Percentiles rank a stretch among this genome's conserved stretches.
Conservation (phyloP, 2,113 vertebrate genomes). For the Motacilla alba region DNA sequence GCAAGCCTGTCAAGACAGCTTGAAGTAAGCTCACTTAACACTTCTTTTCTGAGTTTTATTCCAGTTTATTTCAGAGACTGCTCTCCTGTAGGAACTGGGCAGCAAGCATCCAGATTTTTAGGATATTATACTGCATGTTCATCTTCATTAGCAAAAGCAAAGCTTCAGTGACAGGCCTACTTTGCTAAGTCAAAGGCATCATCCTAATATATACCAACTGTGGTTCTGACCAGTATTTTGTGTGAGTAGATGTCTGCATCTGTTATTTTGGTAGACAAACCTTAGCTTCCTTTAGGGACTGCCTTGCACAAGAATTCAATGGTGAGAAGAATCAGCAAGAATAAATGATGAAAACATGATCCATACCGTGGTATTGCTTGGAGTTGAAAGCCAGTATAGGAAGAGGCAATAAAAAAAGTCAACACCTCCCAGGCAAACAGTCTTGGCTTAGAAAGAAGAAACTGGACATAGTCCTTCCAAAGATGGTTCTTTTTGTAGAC, state of each 20-base stretch:
- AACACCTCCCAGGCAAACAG: not conserved
- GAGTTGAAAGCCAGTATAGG: not conserved
- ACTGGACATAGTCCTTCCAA: not conserved
- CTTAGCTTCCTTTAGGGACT: not conserved
- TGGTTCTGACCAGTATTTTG: not conserved
- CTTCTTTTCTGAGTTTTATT: not conserved
- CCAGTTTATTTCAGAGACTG: not conserved
- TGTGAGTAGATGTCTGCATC: not conserved
- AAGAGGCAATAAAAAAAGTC: not conserved
- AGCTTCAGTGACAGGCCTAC: not conserved
- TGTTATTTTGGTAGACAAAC: not conserved
- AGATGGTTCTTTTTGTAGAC: not conserved
- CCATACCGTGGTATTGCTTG: not conserved
- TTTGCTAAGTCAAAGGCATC: not conserved
- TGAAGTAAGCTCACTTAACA: not conserved
- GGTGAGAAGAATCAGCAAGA: too few relatives aligned
- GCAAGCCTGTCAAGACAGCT: not conserved
- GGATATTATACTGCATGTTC: not conserved
- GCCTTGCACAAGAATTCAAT: not conserved
- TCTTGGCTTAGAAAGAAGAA: not conserved
- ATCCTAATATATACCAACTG: not conserved
- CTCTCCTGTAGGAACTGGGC: not conserved
- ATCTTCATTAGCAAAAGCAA: not conserved
- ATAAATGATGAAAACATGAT: not conserved
- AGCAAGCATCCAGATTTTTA: not conserved